A percentile compares a stretch with the other conserved stretches of the same genome.
phyloP scores from a whole-genome alignment of 1,140 invertebrate genomes.

The Orchestia grillus region DNA sequence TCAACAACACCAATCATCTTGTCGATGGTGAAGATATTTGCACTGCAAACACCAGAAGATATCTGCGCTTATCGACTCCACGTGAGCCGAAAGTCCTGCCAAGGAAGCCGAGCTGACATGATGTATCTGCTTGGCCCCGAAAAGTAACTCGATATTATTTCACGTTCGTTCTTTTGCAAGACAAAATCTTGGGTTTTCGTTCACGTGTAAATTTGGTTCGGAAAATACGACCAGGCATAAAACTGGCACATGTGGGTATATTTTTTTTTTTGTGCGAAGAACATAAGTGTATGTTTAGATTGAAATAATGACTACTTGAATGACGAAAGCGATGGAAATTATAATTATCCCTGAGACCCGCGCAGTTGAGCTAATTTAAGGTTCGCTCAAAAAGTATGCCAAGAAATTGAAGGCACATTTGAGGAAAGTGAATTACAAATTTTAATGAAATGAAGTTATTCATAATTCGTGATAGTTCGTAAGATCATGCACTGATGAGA shows the following conservation, averaged over 20 bases:
- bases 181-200: neutral
- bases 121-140: neutral
- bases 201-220: neutral
- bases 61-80: conserved; percentile 32
- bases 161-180: neutral
- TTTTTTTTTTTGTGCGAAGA: neutral
- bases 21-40: conserved; percentile 46
- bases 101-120: neutral
- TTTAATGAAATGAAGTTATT: neutral
- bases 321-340: neutral
- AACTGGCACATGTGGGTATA: neutral
- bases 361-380: neutral
- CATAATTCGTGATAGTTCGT: neutral
- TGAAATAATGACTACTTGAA: neutral
- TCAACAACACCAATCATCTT: conserved; percentile 56
- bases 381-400: neutral
- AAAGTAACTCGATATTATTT: neutral
- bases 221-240: neutral
- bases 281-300: neutral
- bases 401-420: neutral
- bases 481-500: neutral
- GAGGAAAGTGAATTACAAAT: neutral
- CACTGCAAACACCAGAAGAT: conserved; percentile 12
- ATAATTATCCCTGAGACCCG: neutral
- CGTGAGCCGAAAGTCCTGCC: conserved; percentile 13